Percentiles rank a stretch among this genome's conserved stretches.
Conservation (phyloP, 1,140 invertebrate species). For the Myzus persicae region DNA sequence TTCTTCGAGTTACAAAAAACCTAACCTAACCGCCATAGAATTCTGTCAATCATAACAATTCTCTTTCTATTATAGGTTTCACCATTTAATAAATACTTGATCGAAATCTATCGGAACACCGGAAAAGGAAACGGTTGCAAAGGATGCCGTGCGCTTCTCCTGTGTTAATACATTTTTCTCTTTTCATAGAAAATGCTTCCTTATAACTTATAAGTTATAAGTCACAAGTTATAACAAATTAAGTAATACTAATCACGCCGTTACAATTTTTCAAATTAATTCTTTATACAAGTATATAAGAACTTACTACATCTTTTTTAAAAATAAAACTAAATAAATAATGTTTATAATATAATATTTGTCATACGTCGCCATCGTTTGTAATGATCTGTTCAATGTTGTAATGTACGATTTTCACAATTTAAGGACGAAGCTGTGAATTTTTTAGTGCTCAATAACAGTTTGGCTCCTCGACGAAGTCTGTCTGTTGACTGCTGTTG, state of each 20-base stretch:
- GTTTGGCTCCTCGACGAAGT: too few relatives aligned
- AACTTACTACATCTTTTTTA: too few relatives aligned
- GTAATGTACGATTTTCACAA: not conserved
- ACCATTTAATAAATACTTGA: too few relatives aligned
- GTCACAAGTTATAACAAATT: too few relatives aligned
- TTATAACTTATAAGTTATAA: not conserved
- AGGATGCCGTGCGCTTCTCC: not conserved
- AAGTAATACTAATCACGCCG: not conserved
- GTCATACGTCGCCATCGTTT: not conserved
- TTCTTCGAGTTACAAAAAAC: not conserved
- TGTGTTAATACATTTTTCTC: not conserved
- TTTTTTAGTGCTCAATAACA: too few relatives aligned
- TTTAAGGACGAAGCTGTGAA: too few relatives aligned
- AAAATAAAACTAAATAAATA: too few relatives aligned
- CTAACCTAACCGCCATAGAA: not conserved
- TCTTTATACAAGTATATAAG: too few relatives aligned
- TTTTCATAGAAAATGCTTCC: not conserved
- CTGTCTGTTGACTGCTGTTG: too few relatives aligned
- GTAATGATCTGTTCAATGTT: not conserved
- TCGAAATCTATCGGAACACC: not conserved
- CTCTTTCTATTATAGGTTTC: too few relatives aligned
- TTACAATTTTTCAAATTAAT: too few relatives aligned
- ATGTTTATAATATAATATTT: not conserved
- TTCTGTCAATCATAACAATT: not conserved
- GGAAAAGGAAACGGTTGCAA: not conserved